phyloP scores from a whole-genome alignment of 2,888 invertebrate species.

The Tipula vernalis region DNA sequence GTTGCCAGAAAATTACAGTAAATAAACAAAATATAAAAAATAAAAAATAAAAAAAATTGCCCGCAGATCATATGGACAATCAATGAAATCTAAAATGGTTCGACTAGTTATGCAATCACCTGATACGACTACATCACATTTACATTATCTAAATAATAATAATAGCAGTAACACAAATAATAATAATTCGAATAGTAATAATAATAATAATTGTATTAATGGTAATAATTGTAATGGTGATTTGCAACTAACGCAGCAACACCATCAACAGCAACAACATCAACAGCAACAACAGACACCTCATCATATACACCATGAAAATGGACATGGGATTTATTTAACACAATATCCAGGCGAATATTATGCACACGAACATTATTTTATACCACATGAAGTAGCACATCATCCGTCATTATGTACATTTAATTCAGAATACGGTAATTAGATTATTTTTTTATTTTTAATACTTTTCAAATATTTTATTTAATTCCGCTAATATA shows the following conservation, averaged over 20 bases:
- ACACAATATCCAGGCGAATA: conserved; percentile 31
- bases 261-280: conserved; percentile 4
- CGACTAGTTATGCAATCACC: conserved; percentile 30
- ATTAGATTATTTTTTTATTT: conserved; percentile 25
- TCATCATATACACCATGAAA: conserved; percentile 13
- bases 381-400: conserved; percentile 32
- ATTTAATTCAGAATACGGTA: conserved; percentile 62
- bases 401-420: conserved; percentile 47
- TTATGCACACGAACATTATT: conserved; percentile 33
- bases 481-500: not conserved
- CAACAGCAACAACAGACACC: conserved; percentile 11
- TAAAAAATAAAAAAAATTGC: not conserved
- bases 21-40: not conserved
- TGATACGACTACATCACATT: conserved; percentile 20
- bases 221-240: conserved; percentile 19
- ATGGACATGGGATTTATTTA: conserved; percentile 26
- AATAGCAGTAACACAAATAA: conserved; percentile 17
- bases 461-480: not conserved
- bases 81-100: conserved; percentile 25
- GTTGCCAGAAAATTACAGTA: not conserved
- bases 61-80: not conserved
- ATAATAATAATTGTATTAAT: not conserved
- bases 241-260: not conserved
- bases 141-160: conserved; percentile 17
- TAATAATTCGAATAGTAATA: not conserved